Evolutionary conservation across 2,113 vertebrate genomes (phyloP).

Genomic region (Ardeotis arabs): DNA sequence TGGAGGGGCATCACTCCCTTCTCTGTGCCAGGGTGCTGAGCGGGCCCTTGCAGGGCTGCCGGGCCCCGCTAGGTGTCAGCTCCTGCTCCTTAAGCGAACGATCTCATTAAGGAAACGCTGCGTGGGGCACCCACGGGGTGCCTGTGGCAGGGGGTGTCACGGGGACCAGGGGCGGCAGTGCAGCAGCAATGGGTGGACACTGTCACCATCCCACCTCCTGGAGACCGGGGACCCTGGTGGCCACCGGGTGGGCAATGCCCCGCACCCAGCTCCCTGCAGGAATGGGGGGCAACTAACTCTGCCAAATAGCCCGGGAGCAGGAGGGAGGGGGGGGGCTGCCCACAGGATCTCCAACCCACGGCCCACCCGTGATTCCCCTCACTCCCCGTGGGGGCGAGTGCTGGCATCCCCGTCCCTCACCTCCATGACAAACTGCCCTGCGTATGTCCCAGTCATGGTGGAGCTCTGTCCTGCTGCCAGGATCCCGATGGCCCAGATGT

Average conservation of each 20-base stretch:
- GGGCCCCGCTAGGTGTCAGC: conserved; percentile 24
- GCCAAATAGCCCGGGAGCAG: neutral
- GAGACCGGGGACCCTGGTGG: neutral
- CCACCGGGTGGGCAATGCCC: neutral
- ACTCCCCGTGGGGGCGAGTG: accelerated
- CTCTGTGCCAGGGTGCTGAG: neutral
- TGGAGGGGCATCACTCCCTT: accelerated
- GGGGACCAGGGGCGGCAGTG: too few relatives aligned
- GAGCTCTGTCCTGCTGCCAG: conserved; percentile 83
- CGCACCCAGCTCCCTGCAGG: neutral
- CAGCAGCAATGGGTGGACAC: neutral
- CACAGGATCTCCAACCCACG: neutral
- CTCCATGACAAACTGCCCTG: conserved; percentile 86
- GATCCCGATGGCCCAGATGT: conserved; percentile 83
- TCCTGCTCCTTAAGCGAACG: neutral
- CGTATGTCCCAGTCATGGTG: conserved; percentile 83
- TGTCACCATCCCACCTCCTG: neutral
- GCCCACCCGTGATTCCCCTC: neutral
- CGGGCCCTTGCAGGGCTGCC: neutral
- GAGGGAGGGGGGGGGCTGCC: neutral
- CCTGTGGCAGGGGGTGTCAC: neutral
- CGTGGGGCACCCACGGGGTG: accelerated
- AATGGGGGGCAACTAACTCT: neutral
- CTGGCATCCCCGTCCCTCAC: conserved; percentile 20
- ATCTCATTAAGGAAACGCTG: neutral